phyloP scores from a whole-genome alignment of 1,140 invertebrate genomes.

The Ceratina japonica region DNA sequence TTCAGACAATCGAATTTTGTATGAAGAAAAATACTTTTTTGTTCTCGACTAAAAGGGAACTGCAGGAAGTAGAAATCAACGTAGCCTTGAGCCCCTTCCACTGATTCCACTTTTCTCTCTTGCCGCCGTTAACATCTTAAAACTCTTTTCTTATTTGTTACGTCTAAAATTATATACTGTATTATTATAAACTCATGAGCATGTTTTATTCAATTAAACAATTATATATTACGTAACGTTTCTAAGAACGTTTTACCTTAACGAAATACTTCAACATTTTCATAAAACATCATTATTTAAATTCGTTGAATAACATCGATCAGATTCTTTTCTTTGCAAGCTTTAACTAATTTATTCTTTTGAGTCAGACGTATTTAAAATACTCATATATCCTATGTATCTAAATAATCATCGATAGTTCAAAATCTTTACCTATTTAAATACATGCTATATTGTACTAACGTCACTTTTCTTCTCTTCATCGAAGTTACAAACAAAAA shows the following conservation, averaged over 20 bases:
- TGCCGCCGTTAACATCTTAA: slow-evolving; percentile 6
- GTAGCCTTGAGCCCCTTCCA: slow-evolving; percentile 41
- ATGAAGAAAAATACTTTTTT: slow-evolving; percentile 7
- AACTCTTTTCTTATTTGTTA: neutral
- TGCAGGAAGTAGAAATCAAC: slow-evolving; percentile 28
- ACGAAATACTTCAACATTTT: no score
- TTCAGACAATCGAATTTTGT: neutral
- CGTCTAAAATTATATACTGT: neutral
- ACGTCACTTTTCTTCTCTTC: neutral
- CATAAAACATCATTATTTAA: neutral
- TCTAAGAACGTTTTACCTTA: neutral
- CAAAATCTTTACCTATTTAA: no score
- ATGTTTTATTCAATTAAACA: neutral
- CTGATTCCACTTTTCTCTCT: slow-evolving; percentile 37
- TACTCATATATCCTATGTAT: no score
- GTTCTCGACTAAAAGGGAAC: no score
- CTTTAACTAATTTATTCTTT: no score
- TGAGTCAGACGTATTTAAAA: no score
- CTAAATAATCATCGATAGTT: no score
- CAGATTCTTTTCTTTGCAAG: no score
- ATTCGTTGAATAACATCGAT: neutral
- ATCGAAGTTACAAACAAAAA: slow-evolving; percentile 7
- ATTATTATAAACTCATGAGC: neutral
- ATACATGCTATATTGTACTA: no score
- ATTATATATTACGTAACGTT: neutral